These are phyloP conservation scores for Coturnix japonica DNA, from an alignment of 2,113 vertebrate species.

Conservation along the genomic window DNA sequence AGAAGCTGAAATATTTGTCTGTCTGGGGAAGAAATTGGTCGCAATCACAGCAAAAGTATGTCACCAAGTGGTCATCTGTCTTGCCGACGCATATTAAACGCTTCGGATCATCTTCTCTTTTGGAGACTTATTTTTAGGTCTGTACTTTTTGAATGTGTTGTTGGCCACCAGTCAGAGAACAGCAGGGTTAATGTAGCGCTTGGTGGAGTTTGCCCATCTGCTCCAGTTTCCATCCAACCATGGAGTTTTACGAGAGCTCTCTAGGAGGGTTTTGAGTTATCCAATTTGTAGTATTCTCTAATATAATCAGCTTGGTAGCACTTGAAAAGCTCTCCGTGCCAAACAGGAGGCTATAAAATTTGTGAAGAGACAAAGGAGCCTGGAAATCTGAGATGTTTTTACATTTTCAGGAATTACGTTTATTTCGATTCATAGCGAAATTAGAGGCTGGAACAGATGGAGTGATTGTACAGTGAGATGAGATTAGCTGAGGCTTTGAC, in stretches of 20 bases:
- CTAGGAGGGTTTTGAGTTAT: constrained; percentile 67
- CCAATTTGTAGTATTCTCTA: constrained; percentile 62
- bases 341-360: constrained; percentile 52
- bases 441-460: constrained; percentile 40
- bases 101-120: constrained; percentile 6
- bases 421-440: constrained; percentile 32
- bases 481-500: constrained; percentile 9
- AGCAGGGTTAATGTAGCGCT: constrained; percentile 64
- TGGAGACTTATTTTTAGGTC: constrained; percentile 63
- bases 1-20: neutral
- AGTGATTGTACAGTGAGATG: neutral
- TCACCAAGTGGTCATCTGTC: constrained; percentile 15
- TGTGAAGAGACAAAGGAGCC: constrained; percentile 46
- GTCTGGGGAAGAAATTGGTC: neutral
- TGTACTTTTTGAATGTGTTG: constrained; percentile 33
- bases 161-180: constrained; percentile 69
- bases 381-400: constrained; percentile 48
- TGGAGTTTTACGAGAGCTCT: constrained; percentile 65
- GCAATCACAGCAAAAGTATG: neutral
- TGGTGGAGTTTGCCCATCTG: constrained; percentile 76
- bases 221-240: constrained; percentile 71
- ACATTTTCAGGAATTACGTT: constrained; percentile 40
- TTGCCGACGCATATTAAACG: neutral
- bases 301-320: constrained; percentile 66
- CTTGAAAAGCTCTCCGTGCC: constrained; percentile 60